phyloP scores from a whole-genome alignment of 1,140 invertebrate species.

The Drosophila sp. region DNA sequence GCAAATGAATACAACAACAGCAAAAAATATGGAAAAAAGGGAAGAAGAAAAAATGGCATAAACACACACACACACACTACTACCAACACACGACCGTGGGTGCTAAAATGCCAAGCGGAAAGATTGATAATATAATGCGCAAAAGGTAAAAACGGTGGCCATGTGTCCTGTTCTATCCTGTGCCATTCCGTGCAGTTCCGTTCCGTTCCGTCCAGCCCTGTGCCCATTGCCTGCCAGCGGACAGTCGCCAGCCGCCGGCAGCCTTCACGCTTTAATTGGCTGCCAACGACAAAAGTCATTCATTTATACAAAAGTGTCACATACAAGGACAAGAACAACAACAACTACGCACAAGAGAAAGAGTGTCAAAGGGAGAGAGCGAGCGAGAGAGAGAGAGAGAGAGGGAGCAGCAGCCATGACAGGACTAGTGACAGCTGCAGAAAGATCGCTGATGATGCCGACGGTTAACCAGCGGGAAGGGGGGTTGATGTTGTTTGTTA shows the following conservation, averaged over 20 bases:
- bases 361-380: constrained; percentile 6
- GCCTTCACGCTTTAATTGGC: constrained; percentile 84
- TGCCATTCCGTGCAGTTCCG: neutral
- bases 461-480: neutral
- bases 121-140: constrained; percentile 72
- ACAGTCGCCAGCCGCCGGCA: constrained; percentile 68
- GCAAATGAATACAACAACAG: constrained; percentile 37
- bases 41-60: constrained; percentile 47
- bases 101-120: constrained; percentile 75
- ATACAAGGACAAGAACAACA: constrained; percentile 43
- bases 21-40: constrained; percentile 1
- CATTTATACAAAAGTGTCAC: constrained; percentile 66
- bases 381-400: constrained; percentile 9
- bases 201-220: constrained; percentile 19
- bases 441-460: constrained; percentile 51
- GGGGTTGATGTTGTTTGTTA: constrained; percentile 6
- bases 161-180: constrained; percentile 53
- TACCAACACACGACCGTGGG: constrained; percentile 58
- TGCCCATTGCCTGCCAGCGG: constrained; percentile 20
- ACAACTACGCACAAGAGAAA: neutral
- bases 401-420: constrained; percentile 48
- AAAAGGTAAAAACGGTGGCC: constrained; percentile 55
- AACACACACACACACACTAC: constrained; percentile 50
- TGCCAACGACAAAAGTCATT: constrained; percentile 77
- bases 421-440: constrained; percentile 53